Evolutionary conservation across 2,888 invertebrate species (phyloP), one percentile per base, ranked within the genome.

Genomic region (Formica aserva): DNA sequence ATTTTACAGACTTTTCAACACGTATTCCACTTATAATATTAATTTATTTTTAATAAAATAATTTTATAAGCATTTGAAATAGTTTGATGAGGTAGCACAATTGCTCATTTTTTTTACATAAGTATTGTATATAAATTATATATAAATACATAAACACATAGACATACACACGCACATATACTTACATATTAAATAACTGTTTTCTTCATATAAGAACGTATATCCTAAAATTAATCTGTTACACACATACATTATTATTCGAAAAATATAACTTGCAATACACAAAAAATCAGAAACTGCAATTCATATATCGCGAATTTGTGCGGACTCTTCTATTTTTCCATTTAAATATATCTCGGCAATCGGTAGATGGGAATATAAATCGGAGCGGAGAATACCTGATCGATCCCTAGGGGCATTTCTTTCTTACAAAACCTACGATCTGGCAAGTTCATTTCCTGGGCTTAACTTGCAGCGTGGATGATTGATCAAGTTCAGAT

Each of bases 371-470:
- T 22, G 29, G 35, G 11, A 63, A 67, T 77, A 62, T 52, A 63
- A 52, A 69, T 62, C 22, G 26, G n/a, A 41, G 32, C n/a, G 65
- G 13, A 9, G 65, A 55, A 67, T 13, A 55, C 48, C 66, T 57
- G 57, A 83, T 83, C 80, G 69, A 83, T 52, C 80, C 80, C 65
- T 48, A 22, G 52, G 15, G 83, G 57, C 69, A 80, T 72, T 62
- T 45, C 45, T 83, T 72, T 55, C 71, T 57, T 69, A 26, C 35
- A 71, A 55, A 72, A 80, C 72, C 80, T 80, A 72, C 66, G 65
- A 83, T 83, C 65, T 83, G 71, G 83, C 80, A 81, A 76, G 75
- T 76, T 81, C 76, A 83, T 83, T 83, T 83, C 71, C 80, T 63
- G 41, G 26, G 52, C 80, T 83, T 72, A 71, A 60, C 83, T 48